Evolutionary conservation across 2,888 invertebrate species (phyloP), one percentile per base, ranked within the genome.

Genomic region (Osmoderma eremita): DNA sequence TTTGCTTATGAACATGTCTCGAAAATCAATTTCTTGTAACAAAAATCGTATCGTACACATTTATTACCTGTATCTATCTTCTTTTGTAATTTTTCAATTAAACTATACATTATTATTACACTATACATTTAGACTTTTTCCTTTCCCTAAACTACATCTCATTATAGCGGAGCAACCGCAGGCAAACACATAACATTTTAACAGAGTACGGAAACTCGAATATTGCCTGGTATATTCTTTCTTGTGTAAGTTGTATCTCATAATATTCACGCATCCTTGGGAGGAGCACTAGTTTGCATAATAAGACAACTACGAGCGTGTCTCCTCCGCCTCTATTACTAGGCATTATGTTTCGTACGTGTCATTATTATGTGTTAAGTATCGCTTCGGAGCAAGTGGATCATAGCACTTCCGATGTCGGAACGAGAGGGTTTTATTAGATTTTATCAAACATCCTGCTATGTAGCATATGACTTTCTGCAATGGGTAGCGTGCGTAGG

Each of bases 361-460:
- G 58, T 45, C 45, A 30, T 61, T 61, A 61, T 61, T 61, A 45
- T 58, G 30, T 58, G 58, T 61, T 45, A 45, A 61, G 58, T 61
- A 61, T 61, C 45, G 30, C 30, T 61, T 30, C 36, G 30, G 45
- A 61, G 58, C 58, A 61, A 61, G 58, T 61, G 58, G 58, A 61
- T 61, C 58, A 45, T 30, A 30, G 24, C 30, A 45, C 45, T 61
- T 61, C 58, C 58, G 58, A 61, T 61, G 58, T 61, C 45, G 30
- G n/a, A 42, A 30, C 58, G 36, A n/a, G 58, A 48, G 45, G 30
- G 58, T 61, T 61, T 48, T 61, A 61, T 61, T 61, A 61, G 58
- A 61, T 61, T 61, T 61, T 61, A 61, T 61, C 58, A 30, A 61
- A 61, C 48, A 61, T 61, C 58, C 58, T 61, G 58, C 45, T 61